Conservation (phyloP, 2,797 vertebrate species). For the Phaenicophaeus curvirostris region DNA sequence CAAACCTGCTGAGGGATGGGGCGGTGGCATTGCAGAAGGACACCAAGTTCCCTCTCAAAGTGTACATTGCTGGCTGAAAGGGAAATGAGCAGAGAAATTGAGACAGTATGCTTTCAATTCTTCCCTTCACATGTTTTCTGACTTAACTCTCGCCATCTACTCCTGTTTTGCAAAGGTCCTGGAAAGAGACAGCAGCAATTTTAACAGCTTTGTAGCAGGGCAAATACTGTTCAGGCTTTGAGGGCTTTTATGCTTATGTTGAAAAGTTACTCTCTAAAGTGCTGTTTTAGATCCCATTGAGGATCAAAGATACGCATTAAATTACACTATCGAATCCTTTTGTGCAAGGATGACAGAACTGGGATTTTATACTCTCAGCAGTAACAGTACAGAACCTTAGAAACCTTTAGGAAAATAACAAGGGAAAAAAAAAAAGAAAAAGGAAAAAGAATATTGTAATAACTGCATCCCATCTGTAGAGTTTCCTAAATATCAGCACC, state of each 20-base stretch:
- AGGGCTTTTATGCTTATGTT: constrained; percentile 26
- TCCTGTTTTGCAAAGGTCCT: not conserved
- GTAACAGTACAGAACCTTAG: not conserved
- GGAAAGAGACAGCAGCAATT: not conserved
- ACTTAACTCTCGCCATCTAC: not conserved
- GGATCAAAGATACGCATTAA: constrained; percentile 36
- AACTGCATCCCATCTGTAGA: not conserved
- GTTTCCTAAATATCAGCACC: not conserved
- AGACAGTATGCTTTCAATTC: not conserved
- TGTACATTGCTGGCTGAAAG: not conserved
- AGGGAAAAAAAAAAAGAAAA: rapidly evolving
- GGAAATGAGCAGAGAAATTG: not conserved
- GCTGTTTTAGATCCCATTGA: constrained; percentile 17
- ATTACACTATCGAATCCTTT: constrained; percentile 16
- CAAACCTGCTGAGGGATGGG: not conserved
- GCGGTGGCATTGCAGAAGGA: not conserved
- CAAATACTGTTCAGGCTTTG: not conserved
- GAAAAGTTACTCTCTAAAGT: constrained; percentile 33
- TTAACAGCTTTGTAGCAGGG: not conserved
- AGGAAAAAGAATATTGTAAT: not conserved
- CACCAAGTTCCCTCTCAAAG: not conserved
- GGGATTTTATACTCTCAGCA: constrained; percentile 21
- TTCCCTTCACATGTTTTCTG: not conserved
- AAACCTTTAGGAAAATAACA: not conserved
- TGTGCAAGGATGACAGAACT: constrained; percentile 12